A percentile compares a stretch with the other conserved stretches of the same genome.
These are phyloP conservation scores for Maniola jurtina DNA, from an alignment of 1,140 invertebrate genomes.

Conservation along the genomic window DNA sequence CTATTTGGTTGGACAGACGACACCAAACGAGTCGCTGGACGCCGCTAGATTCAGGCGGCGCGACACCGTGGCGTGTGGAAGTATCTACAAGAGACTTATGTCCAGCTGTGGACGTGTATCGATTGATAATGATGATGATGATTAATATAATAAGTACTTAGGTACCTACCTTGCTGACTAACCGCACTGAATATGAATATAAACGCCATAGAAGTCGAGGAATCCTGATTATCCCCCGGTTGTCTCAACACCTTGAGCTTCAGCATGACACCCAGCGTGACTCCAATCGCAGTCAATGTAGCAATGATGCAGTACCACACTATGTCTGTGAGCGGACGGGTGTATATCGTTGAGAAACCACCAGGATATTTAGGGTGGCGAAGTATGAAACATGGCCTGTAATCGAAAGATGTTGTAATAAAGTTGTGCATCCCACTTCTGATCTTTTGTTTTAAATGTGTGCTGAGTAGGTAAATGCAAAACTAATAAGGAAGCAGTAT, in stretches of 20 bases:
- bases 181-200: conserved; percentile 54
- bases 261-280: conserved; percentile 42
- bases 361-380: conserved; percentile 81
- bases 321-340: conserved; percentile 76
- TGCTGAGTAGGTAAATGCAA: too few species aligned
- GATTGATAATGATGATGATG: too few species aligned
- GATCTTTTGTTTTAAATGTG: too few species aligned
- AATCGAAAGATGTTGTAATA: conserved; percentile 20
- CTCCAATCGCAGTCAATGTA: conserved; percentile 40
- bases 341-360: conserved; percentile 80
- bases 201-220: conserved; percentile 49
- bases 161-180: conserved; percentile 77
- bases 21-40: too few species aligned
- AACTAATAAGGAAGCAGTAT: too few species aligned
- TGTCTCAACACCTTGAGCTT: conserved; percentile 38
- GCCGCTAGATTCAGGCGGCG: too few species aligned
- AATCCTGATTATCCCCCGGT: conserved; percentile 38
- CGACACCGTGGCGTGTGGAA: too few species aligned
- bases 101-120: too few species aligned
- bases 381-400: conserved; percentile 81
- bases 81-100: too few species aligned
- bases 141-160: not conserved
- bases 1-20: too few species aligned
- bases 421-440: not conserved
- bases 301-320: conserved; percentile 79